A percentile compares a stretch with the other conserved stretches of the same genome.
These are phyloP conservation scores for Papilio xuthus DNA, from an alignment of 1,140 invertebrate species.

Conservation along the genomic window DNA sequence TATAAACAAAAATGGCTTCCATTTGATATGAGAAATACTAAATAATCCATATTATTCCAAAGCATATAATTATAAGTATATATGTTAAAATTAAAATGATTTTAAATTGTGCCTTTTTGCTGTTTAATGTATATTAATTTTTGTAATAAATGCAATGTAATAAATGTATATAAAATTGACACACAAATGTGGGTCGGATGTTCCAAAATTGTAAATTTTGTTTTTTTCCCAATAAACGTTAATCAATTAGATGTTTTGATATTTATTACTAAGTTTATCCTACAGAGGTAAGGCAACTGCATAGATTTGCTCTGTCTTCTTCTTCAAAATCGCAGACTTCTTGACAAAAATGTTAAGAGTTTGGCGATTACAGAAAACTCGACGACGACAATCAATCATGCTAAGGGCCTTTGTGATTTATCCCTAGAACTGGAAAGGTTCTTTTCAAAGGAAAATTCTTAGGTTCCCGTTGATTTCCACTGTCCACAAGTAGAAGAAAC, in stretches of 20 bases:
- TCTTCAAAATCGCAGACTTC: not conserved
- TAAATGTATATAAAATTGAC: slow-evolving; percentile 28
- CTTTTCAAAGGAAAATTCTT: too few species aligned
- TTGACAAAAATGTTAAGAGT: too few species aligned
- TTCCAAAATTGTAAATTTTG: slow-evolving; percentile 34
- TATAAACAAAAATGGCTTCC: slow-evolving; percentile 10
- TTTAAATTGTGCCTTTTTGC: slow-evolving; percentile 36
- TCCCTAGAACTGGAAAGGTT: too few species aligned
- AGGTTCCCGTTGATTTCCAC: too few species aligned
- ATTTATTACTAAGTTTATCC: not conserved
- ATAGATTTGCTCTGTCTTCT: too few species aligned
- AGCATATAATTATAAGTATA: slow-evolving; percentile 21
- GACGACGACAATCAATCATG: too few species aligned
- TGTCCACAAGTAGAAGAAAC: too few species aligned
- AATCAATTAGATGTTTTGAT: slow-evolving; percentile 18
- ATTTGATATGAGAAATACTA: not conserved
- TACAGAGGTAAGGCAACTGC: too few species aligned
- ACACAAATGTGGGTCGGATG: slow-evolving; percentile 21
- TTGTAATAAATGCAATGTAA: slow-evolving; percentile 34
- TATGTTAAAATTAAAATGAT: slow-evolving; percentile 28
- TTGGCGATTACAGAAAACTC: too few species aligned
- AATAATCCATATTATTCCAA: slow-evolving; percentile 13
- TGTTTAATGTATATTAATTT: slow-evolving; percentile 28
- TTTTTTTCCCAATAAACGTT: slow-evolving; percentile 37
- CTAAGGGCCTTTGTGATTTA: too few species aligned